phyloP scores from a whole-genome alignment of 1,140 invertebrate species.

The Helicoverpa armigera region DNA sequence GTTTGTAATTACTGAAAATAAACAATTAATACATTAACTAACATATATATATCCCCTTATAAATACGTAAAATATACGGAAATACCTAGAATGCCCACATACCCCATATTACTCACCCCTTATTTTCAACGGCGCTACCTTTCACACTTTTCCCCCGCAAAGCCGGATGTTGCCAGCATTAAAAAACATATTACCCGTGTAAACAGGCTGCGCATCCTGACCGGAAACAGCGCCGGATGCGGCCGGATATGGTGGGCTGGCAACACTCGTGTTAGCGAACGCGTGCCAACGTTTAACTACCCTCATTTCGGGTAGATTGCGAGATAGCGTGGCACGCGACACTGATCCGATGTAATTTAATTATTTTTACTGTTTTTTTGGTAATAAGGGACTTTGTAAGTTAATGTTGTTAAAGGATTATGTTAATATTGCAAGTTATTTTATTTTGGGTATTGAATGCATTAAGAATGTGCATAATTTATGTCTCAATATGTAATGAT shows the following conservation, averaged over 20 bases:
- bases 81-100: too few species aligned
- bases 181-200: conserved; percentile 42
- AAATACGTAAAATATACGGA: too few species aligned
- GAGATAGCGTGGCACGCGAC: conserved; percentile 40
- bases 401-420: too few species aligned
- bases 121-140: not conserved
- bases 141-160: conserved; percentile 27
- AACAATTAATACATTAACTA: too few species aligned
- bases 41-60: too few species aligned
- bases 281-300: conserved; percentile 66
- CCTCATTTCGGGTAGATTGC: conserved; percentile 34
- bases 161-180: conserved; percentile 5
- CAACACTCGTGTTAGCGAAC: conserved; percentile 49
- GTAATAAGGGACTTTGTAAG: not conserved
- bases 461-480: too few species aligned
- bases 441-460: too few species aligned
- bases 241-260: conserved; percentile 47
- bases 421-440: too few species aligned
- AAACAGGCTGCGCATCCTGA: conserved; percentile 53
- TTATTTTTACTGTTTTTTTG: conserved; percentile 16
- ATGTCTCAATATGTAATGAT: too few species aligned
- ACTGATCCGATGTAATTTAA: conserved; percentile 34
- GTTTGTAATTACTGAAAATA: too few species aligned
- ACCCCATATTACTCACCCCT: not conserved
- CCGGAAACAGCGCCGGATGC: conserved; percentile 67